Evolutionary conservation across 2,888 invertebrate genomes (phyloP).

Genomic region (Cordilura impudica): DNA sequence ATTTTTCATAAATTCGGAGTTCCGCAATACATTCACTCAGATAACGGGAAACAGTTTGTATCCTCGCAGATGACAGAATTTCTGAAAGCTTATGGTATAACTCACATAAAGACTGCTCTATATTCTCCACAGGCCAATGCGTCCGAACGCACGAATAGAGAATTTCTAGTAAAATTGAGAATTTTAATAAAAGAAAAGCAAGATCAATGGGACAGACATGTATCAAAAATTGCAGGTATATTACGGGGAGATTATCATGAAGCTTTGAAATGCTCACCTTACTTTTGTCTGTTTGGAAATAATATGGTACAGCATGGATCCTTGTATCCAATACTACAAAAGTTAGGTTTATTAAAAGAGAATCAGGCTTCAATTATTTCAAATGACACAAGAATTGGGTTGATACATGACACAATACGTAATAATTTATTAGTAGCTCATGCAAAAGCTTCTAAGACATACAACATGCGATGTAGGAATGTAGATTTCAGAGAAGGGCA

Average conservation of each 20-base stretch:
- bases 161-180: conserved; percentile 63
- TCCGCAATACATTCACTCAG: conserved; percentile 63
- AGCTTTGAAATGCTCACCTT: too few relatives aligned
- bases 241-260: too few relatives aligned
- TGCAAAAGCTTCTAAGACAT: background rate
- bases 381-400: too few relatives aligned
- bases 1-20: conserved; percentile 66
- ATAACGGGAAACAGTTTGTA: conserved; percentile 67
- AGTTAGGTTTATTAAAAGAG: too few relatives aligned
- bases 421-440: background rate
- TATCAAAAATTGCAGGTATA: too few relatives aligned
- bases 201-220: background rate
- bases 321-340: too few relatives aligned
- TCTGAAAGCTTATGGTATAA: conserved; percentile 46
- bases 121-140: conserved; percentile 71
- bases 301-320: too few relatives aligned
- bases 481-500: too few relatives aligned
- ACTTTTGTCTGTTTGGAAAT: too few relatives aligned
- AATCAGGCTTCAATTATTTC: too few relatives aligned
- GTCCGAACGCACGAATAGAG: conserved; percentile 65
- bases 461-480: too few relatives aligned
- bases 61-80: conserved; percentile 46
- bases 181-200: background rate
- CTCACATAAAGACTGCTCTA: conserved; percentile 57
- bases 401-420: too few relatives aligned